phyloP scores from a whole-genome alignment of 2,888 invertebrate genomes.

The Frankliniella intonsa region DNA sequence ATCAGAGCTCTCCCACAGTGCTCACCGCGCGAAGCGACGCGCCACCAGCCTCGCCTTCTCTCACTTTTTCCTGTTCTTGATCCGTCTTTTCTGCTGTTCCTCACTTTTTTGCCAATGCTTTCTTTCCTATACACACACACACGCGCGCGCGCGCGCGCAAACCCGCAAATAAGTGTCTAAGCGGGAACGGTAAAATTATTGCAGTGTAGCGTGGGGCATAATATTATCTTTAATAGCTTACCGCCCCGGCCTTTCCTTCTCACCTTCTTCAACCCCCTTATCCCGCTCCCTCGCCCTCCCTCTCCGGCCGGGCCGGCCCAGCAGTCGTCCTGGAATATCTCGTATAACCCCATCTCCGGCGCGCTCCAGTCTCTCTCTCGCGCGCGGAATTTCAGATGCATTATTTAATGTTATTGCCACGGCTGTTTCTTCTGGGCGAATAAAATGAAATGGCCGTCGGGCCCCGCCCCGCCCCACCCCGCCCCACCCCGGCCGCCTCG shows the following conservation, averaged over 20 bases:
- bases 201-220: too few relatives aligned
- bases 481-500: background rate
- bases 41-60: too few relatives aligned
- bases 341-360: constrained; percentile 12
- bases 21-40: too few relatives aligned
- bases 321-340: constrained; percentile 3
- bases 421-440: constrained; percentile 22
- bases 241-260: background rate
- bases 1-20: too few relatives aligned
- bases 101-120: too few relatives aligned
- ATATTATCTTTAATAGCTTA: too few relatives aligned
- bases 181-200: background rate
- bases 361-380: constrained; percentile 1
- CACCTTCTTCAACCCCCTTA: background rate
- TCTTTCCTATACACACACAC: too few relatives aligned
- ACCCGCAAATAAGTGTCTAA: background rate
- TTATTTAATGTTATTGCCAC: constrained; percentile 25
- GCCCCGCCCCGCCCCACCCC: background rate
- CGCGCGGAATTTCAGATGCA: constrained; percentile 24
- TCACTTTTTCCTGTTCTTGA: too few relatives aligned
- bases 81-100: too few relatives aligned
- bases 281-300: background rate
- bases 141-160: too few relatives aligned
- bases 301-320: background rate
- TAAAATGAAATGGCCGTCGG: constrained; percentile 21